phyloP scores from a whole-genome alignment of 2,888 invertebrate species.

The Hydriomena furcata region DNA sequence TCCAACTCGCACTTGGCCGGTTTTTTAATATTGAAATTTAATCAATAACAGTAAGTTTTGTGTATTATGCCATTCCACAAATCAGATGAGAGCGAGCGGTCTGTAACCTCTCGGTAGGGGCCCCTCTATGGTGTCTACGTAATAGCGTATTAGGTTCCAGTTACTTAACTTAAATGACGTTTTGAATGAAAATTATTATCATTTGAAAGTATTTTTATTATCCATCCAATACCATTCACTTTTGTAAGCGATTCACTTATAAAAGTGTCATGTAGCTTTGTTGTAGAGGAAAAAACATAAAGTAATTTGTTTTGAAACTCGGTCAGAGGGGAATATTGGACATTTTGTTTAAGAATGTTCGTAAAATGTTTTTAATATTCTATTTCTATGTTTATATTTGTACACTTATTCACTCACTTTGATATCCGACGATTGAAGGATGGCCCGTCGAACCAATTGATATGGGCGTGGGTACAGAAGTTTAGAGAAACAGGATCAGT shows the following conservation, averaged over 20 bases:
- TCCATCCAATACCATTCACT: neutral
- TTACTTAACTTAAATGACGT: conserved; percentile 27
- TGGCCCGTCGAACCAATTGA: too few species aligned
- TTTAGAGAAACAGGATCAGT: too few species aligned
- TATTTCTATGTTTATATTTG: too few species aligned
- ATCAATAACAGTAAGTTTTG: conserved; percentile 33
- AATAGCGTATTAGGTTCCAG: conserved; percentile 32
- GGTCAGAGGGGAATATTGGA: too few species aligned
- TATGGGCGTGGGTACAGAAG: too few species aligned
- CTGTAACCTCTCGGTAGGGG: conserved; percentile 31
- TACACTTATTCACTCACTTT: too few species aligned
- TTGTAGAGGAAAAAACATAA: neutral
- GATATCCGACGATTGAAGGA: too few species aligned
- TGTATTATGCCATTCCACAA: conserved; percentile 38
- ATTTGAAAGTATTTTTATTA: conserved; percentile 18
- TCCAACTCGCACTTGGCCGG: too few species aligned
- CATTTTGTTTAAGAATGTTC: too few species aligned
- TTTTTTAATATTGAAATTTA: conserved; percentile 34
- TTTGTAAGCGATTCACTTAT: conserved; percentile 3
- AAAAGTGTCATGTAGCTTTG: neutral
- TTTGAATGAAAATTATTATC: conserved; percentile 29
- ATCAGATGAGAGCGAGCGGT: conserved; percentile 28
- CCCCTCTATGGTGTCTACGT: conserved; percentile 9
- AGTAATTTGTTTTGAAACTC: too few species aligned
- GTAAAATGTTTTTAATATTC: too few species aligned